phyloP scores from a whole-genome alignment of 2,888 invertebrate species.

The Notodonta dromedarius region DNA sequence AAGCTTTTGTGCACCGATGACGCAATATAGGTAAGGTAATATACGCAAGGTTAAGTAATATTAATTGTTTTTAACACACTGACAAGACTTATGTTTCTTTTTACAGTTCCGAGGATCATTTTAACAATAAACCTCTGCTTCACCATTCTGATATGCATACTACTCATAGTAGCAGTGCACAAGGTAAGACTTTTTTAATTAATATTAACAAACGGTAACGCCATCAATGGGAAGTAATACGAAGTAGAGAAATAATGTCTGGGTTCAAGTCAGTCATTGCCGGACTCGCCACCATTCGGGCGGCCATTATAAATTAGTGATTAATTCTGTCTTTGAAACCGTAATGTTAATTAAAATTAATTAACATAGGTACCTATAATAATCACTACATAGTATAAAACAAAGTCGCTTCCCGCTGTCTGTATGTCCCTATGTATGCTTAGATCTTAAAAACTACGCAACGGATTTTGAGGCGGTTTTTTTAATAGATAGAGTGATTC shows the following conservation, averaged over 20 bases:
- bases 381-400: neutral
- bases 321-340: too few relatives aligned
- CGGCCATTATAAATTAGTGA: too few relatives aligned
- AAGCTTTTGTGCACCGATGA: neutral
- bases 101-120: constrained; percentile 90
- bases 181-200: constrained; percentile 84
- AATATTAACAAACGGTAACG: neutral
- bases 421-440: too few relatives aligned
- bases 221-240: neutral
- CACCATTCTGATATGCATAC: constrained; percentile 91
- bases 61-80: neutral
- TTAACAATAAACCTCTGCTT: constrained; percentile 91
- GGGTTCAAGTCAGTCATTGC: too few relatives aligned
- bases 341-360: too few relatives aligned
- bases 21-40: too few relatives aligned
- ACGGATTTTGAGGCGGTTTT: too few relatives aligned
- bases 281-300: too few relatives aligned
- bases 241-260: too few relatives aligned
- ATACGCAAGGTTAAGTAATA: neutral
- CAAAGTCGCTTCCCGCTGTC: too few relatives aligned
- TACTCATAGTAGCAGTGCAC: constrained; percentile 89
- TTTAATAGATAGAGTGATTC: too few relatives aligned
- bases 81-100: constrained; percentile 21
- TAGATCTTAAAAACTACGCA: too few relatives aligned
- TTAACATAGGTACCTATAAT: neutral